A percentile compares a stretch with the other conserved stretches of the same genome.
Conservation (phyloP, 2,888 invertebrate genomes). For the Caradrina clavipalpis region DNA sequence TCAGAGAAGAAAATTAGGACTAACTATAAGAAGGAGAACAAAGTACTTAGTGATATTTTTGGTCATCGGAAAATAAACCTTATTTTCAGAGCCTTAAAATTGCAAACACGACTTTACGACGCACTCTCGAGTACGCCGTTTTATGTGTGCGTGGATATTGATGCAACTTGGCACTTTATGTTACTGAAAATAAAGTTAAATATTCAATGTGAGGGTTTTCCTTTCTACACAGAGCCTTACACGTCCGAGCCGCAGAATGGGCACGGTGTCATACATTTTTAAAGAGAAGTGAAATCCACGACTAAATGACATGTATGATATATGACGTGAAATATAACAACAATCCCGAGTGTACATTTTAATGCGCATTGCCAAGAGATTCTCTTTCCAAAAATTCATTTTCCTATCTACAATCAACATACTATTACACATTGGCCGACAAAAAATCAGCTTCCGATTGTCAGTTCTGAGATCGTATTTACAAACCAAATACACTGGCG, state of each 20-base stretch:
- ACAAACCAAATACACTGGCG: not conserved
- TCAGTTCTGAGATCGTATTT: slow-evolving; percentile 1
- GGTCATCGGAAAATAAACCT: slow-evolving; percentile 14
- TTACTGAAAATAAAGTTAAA: not conserved
- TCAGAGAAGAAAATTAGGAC: slow-evolving; percentile 9
- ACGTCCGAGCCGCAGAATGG: not conserved
- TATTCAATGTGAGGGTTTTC: slow-evolving; percentile 9
- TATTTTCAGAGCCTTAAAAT: not conserved
- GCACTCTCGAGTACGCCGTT: not conserved
- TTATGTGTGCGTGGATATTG: not conserved
- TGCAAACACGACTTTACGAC: not conserved
- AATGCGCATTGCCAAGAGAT: slow-evolving; percentile 31
- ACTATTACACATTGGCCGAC: slow-evolving; percentile 2
- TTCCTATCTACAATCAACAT: slow-evolving; percentile 27
- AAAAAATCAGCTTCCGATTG: slow-evolving; percentile 20
- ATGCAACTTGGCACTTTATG: not conserved
- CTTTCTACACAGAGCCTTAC: not conserved
- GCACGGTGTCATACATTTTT: not conserved
- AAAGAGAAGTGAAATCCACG: not conserved
- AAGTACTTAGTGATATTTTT: not conserved
- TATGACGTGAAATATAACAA: slow-evolving; percentile 45
- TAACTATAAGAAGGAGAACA: not conserved
- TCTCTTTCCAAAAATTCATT: slow-evolving; percentile 18
- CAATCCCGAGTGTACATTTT: slow-evolving; percentile 50
- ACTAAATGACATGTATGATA: slow-evolving; percentile 16